Base-by-base conservation (phyloP, 1,140 invertebrate genomes). In the Hylaeus volcanicus region DNA sequence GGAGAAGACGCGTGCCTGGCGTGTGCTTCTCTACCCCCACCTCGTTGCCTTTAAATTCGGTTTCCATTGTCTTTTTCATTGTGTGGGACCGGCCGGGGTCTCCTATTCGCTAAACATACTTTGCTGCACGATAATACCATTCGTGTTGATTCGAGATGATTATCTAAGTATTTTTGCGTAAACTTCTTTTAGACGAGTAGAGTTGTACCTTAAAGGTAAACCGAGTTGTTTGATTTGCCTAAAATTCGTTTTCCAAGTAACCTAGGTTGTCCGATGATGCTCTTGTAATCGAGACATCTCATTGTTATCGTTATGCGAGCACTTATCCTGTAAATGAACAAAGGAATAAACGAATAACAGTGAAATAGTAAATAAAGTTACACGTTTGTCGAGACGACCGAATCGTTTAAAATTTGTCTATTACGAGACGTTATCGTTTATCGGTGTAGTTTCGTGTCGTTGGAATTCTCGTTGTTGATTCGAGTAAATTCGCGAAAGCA, bases 1-100 rank as follows among this genome's bases (percentile, higher is more conserved):
- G 63, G 71, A 79, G 81, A 83, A 87, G 86, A 87, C 86, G 86
- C 86, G 86, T 87, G 86, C 86, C 86, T 87, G 86, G 87, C 86
- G 86, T 87, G 86, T 80, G 86, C 86, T 85, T 82, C 86, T 81
- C 72, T 79, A 58, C 79, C 83, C 81, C 86, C 71, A 73, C 75
- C 65, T 48, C 48, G 8, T 26, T 39, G n/a, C 11, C 51, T 48
- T 55, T 65, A 79, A 79, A 79, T 74, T 79, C 70, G 26, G 43
- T 61, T 55, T 45, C 53, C 53, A 14, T 3, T 11, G 26, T 26
- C 61, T 74, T 66, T 74, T 74, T 56, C 3, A 66, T 41, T 64
- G 41, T 51, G 11, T 0, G 1, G 37, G 53, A 3, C 15, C 53
- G 6, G 4, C 37, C 14, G n/a, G 3, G 26, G 26, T 26, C 26